Base-by-base conservation (phyloP, 2,797 vertebrate genomes). In the Poecile montanus region DNA sequence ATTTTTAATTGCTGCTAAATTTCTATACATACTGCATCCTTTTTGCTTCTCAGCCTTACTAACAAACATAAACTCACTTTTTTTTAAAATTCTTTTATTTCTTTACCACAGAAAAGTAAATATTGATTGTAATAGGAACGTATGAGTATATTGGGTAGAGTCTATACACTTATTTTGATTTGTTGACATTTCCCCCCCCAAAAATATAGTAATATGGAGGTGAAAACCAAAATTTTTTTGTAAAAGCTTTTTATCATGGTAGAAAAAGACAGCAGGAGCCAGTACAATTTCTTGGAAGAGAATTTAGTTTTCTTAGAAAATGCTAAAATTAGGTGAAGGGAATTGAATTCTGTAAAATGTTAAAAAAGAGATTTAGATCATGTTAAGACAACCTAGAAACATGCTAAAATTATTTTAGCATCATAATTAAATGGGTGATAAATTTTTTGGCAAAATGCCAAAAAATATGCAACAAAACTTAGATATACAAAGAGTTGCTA, bases 221-320 rank as follows among this genome's bases (percentile, higher is more conserved):
- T 62, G 60, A 91, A 94, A 86, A 70, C 23, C 40, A 79, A 82
- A 76, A 73, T 30, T 66, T 27, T 94, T 82, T 72, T 71, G 17
- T 58, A 53, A 76, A 89, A 80, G 30, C 68, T 88, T 88, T 61
- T 68, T n/a, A 79, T 71, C 34, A 47, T 86, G 34, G 56, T 75
- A 77, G 57, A 85, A 94, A 74, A 84, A 82, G 63, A 70, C 45
- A 92, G 40, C 34, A 81, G 27, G 47, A 62, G 10, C 4, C 51
- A 84, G 57, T 86, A 79, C 16, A 88, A 61, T 62, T 51, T 81
- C 38, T 56, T 81, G 32, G 47, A 86, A 89, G 45, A 85, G 3
- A 79, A 88, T 81, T 57, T 78, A 68, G 21, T 84, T 91, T 93
- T 83, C 51, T 87, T 63, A 81, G 73, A 92, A 80, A 87, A 86